Base-by-base conservation (phyloP, 2,888 invertebrate genomes). In the Oscheius sp. region DNA sequence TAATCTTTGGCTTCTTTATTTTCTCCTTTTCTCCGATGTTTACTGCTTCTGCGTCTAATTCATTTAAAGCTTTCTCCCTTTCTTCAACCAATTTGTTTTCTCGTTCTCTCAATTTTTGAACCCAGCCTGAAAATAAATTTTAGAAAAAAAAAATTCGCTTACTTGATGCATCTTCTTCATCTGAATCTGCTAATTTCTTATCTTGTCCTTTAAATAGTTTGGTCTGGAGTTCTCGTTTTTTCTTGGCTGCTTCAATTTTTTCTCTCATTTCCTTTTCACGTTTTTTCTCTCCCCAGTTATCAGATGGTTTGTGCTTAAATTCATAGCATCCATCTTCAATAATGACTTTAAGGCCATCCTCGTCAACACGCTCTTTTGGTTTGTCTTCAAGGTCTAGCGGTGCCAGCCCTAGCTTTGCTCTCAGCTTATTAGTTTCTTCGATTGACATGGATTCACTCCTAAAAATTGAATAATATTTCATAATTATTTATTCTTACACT, bases 331-430 rank as follows among this genome's bases (percentile, higher is more conserved):
- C 82, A 73, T 87, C 87, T 85, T 88, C 31, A 93, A 93, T 23
- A 61, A 82, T 76, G 33, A 83, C 76, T 64, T 79, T 80, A 53
- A 78, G 77, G 29, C 73, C 73, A 33, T 87, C 87, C 48, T 87
- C 87, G 69, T 82, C 79, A 5, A 80, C 80, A 1, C 75, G 55
- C 29, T 61, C 61, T 45, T 76, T 79, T 8, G 71, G 72, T 33
- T 45, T 65, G 31, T 79, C 73, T 42, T 75, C 79, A 0, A 92
- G 88, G 82, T 95, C 92, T 3, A 97, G 89, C 0, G 96, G 97
- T 86, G 95, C 95, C 37, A 97, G 89, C 0, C 97, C 97, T 27
- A 98, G 90, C 87, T 95, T 95, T 1, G 93, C 93, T 83, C 97
- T 90, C 12, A 98, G 88, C 78, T 92, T 92, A 88, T 86, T 86